phyloP scores from a whole-genome alignment of 2,888 invertebrate species.

The Ectemnius lituratus region DNA sequence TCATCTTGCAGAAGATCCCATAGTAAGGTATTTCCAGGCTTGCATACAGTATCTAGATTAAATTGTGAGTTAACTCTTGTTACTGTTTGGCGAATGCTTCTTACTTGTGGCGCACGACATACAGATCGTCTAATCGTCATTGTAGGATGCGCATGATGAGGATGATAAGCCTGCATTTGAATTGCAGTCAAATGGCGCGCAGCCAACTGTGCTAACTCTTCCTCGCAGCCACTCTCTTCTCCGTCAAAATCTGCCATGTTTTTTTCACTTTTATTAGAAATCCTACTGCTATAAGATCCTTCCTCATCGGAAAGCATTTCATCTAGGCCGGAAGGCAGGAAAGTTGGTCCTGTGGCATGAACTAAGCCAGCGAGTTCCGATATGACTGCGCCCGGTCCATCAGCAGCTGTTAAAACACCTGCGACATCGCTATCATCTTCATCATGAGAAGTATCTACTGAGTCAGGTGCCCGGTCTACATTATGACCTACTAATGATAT shows the following conservation, averaged over 20 bases:
- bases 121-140: slow-evolving; percentile 70
- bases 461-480: slow-evolving; percentile 66
- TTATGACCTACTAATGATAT: slow-evolving; percentile 65
- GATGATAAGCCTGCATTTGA: slow-evolving; percentile 76
- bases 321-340: slow-evolving; percentile 71
- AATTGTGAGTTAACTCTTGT: slow-evolving; percentile 76
- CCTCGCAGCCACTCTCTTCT: slow-evolving; percentile 92
- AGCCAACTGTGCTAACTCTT: slow-evolving; percentile 88
- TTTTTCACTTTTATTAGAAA: slow-evolving; percentile 95
- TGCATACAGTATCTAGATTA: slow-evolving; percentile 88
- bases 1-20: slow-evolving; percentile 97
- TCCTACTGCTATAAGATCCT: slow-evolving; percentile 95
- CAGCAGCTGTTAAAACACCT: slow-evolving; percentile 67
- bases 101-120: slow-evolving; percentile 67
- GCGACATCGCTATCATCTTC: slow-evolving; percentile 75
- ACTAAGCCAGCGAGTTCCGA: slow-evolving; percentile 78
- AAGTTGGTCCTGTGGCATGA: slow-evolving; percentile 72
- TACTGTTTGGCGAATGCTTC: slow-evolving; percentile 61
- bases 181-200: slow-evolving; percentile 79
- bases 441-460: slow-evolving; percentile 74
- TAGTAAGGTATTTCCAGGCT: slow-evolving; percentile 93
- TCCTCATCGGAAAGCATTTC: slow-evolving; percentile 76
- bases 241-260: slow-evolving; percentile 97
- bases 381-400: slow-evolving; percentile 75
- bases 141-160: slow-evolving; percentile 71